These are phyloP conservation scores for Ctenicera cuprea DNA, from an alignment of 2,888 invertebrate genomes.

Conservation along the genomic window DNA sequence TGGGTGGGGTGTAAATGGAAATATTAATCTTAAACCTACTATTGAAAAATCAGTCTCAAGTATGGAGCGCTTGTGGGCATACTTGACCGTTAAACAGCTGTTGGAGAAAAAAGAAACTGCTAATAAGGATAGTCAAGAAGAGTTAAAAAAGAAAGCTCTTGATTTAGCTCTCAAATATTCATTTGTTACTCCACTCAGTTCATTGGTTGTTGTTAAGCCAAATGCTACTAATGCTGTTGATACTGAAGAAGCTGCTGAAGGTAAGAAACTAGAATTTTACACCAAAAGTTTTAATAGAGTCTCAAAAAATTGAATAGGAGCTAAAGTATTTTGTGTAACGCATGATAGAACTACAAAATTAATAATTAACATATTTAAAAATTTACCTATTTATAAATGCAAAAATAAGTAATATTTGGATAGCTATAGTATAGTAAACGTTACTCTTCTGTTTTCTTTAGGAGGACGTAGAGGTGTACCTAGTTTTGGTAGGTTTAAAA, in stretches of 20 bases:
- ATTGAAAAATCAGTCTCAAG: constrained; percentile 19
- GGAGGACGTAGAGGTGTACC: too few species aligned
- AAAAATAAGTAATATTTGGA: too few species aligned
- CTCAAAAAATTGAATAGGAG: too few species aligned
- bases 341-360: too few species aligned
- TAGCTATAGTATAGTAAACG: too few species aligned
- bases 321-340: too few species aligned
- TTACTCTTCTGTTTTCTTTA: too few species aligned
- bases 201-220: constrained; percentile 80
- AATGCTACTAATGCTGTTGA: constrained; percentile 75
- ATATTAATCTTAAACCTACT: constrained; percentile 4
- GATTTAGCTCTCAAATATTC: constrained; percentile 78
- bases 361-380: too few species aligned
- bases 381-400: too few species aligned
- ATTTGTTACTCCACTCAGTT: constrained; percentile 82
- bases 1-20: constrained; percentile 19
- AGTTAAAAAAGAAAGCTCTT: constrained; percentile 74
- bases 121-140: constrained; percentile 59
- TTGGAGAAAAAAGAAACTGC: constrained; percentile 72
- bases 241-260: constrained; percentile 65
- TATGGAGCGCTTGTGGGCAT: constrained; percentile 80
- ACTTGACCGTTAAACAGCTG: constrained; percentile 80
- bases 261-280: not conserved
- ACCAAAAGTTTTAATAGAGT: too few species aligned
- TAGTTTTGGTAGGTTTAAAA: too few species aligned